A percentile compares a stretch with the other conserved stretches of the same genome.
Conservation (phyloP, 2,888 invertebrate species). For the Nephrotoma guestfalica region DNA sequence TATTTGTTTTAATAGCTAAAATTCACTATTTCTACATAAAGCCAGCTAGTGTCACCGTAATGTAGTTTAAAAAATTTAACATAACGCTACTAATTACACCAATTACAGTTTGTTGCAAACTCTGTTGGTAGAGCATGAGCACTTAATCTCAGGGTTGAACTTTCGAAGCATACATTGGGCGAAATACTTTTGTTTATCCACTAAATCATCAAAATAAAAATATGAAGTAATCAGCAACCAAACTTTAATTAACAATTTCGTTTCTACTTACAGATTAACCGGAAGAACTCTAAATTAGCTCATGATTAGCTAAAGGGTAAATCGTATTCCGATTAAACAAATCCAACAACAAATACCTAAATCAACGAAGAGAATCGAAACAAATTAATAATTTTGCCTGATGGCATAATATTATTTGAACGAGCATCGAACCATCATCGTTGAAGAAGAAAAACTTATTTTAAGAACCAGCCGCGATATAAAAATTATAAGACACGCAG, state of each 20-base stretch:
- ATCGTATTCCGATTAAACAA: background rate
- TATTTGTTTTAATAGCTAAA: too few relatives aligned
- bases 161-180: too few relatives aligned
- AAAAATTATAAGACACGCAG: background rate
- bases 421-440: background rate
- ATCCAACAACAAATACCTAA: background rate
- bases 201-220: too few relatives aligned
- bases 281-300: background rate
- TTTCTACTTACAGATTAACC: background rate
- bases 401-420: background rate
- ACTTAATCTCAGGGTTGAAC: too few relatives aligned
- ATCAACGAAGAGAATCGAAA: background rate
- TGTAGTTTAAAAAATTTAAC: too few relatives aligned
- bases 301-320: background rate
- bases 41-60: too few relatives aligned
- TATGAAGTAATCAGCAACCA: background rate
- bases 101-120: too few relatives aligned
- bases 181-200: too few relatives aligned
- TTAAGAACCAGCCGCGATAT: background rate
- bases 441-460: background rate
- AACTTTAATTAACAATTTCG: background rate
- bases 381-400: background rate
- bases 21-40: too few relatives aligned
- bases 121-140: too few relatives aligned
- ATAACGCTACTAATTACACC: too few relatives aligned